Conservation (phyloP, 2,888 invertebrate genomes). For the Drosophila paracracens region DNA sequence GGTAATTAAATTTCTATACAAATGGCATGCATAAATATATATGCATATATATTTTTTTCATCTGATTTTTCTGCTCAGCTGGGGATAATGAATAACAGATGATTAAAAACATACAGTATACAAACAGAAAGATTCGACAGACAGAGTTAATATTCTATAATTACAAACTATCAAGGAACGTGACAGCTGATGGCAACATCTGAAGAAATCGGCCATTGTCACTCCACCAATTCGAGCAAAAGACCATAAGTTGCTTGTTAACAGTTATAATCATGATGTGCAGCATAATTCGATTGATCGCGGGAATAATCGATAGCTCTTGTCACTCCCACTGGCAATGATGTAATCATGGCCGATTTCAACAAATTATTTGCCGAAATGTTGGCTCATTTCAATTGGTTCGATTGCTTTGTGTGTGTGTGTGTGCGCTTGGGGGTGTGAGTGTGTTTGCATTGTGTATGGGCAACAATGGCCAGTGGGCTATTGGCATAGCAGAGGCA, state of each 20-base stretch:
- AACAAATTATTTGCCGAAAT: constrained; percentile 67
- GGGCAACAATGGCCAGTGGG: constrained; percentile 41
- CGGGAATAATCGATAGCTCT: constrained; percentile 40
- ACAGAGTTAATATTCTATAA: too few species aligned
- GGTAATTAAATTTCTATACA: too few species aligned
- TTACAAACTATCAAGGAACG: neutral
- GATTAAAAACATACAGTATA: neutral
- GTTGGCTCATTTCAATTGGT: constrained; percentile 56
- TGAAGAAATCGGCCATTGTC: neutral
- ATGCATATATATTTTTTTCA: neutral
- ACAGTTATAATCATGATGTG: neutral
- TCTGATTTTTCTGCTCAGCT: neutral
- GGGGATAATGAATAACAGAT: neutral
- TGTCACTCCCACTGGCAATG: constrained; percentile 23
- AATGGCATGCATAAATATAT: neutral
- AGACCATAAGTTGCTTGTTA: neutral
- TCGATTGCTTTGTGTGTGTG: neutral
- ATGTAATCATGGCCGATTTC: constrained; percentile 56
- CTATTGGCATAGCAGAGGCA: constrained; percentile 23
- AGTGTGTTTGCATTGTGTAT: constrained; percentile 10
- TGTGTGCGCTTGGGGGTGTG: neutral
- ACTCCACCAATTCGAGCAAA: neutral
- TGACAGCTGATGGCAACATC: neutral
- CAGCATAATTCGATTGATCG: constrained; percentile 24
- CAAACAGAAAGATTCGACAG: neutral